Conservation (phyloP, 2,888 invertebrate species). For the Phanerotoma sp. region DNA sequence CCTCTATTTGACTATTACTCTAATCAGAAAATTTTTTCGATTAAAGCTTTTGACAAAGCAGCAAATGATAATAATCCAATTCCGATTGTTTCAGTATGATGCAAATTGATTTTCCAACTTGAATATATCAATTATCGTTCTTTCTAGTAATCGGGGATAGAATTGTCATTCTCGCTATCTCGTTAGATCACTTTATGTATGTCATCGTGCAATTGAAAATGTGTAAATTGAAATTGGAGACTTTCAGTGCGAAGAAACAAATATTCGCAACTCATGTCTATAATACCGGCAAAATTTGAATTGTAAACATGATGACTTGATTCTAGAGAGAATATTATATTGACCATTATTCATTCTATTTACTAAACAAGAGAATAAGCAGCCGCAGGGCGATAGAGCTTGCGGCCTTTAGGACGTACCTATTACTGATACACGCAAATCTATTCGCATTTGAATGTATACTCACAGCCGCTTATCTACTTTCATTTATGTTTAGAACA, state of each 20-base stretch:
- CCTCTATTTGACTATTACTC: too few species aligned
- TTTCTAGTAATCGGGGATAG: too few species aligned
- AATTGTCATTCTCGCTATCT: too few species aligned
- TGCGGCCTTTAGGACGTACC: constrained; percentile 2
- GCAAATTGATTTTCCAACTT: too few species aligned
- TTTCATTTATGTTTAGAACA: constrained; percentile 21
- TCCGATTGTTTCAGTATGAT: too few species aligned
- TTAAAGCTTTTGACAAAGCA: too few species aligned
- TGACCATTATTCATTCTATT: constrained; percentile 34
- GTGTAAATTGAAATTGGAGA: too few species aligned
- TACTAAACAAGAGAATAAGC: constrained; percentile 23
- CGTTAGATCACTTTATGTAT: too few species aligned
- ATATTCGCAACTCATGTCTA: neutral
- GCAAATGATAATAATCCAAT: neutral
- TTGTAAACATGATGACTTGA: neutral
- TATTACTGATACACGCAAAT: constrained; percentile 30
- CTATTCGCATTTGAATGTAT: constrained; percentile 34
- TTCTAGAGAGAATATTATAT: constrained; percentile 23
- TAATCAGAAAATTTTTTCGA: too few species aligned
- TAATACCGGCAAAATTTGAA: neutral
- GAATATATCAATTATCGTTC: too few species aligned
- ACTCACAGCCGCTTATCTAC: constrained; percentile 18
- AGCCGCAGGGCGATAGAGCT: constrained; percentile 11
- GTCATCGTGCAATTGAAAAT: too few species aligned
- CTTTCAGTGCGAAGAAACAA: too few species aligned